Base-by-base conservation (phyloP, 2,888 invertebrate species). In the Xylota sylvarum region DNA sequence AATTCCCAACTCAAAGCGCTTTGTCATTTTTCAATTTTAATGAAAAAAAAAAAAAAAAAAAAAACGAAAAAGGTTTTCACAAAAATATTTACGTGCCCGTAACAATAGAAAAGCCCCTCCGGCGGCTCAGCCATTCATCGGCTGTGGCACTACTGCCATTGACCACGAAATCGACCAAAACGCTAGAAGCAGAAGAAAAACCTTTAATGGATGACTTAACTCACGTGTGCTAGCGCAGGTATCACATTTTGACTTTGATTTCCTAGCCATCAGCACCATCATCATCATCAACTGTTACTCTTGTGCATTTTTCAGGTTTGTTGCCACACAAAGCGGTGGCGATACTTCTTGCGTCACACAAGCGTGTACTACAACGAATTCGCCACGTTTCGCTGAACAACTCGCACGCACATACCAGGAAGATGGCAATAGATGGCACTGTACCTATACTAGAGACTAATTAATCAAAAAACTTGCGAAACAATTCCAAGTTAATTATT, bases 121-220 rank as follows among this genome's bases (percentile, higher is more conserved):
- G 23, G 27, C 55, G n/a, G 14, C 35, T 14, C 10, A 5, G 10
- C 27, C 6, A 19, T 37, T 12, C 37, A 19, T 32, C 23, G 46
- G 46, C 55, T 9, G 12, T 23, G 23, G 23, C 23, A 1, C 1
- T 40, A 32, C 65, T 69, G 84, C 62, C 73, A 84, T 79, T 84
- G 84, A 84, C 84, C 84, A 84, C 73, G 84, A 84, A 84, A 62
- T 74, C 55, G 46, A 65, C 46, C 60, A 30, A 32, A 43, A 50
- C 14, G 46, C 23, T 23, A 17, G 12, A 46, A 37, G 12, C 52
- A 35, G 17, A 52, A 37, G 32, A 5, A 65, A 65, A 32, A 65
- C 58, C 72, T 67, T 74, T 74, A 62, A 50, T 64, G 69, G 80
- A 74, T 84, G 84, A 80, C 43, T 50, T 46, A 48, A 43, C 69